A percentile compares a stretch with the other conserved stretches of the same genome.
These are phyloP conservation scores for Lasius platythorax DNA, from an alignment of 2,888 invertebrate genomes.

Conservation along the genomic window DNA sequence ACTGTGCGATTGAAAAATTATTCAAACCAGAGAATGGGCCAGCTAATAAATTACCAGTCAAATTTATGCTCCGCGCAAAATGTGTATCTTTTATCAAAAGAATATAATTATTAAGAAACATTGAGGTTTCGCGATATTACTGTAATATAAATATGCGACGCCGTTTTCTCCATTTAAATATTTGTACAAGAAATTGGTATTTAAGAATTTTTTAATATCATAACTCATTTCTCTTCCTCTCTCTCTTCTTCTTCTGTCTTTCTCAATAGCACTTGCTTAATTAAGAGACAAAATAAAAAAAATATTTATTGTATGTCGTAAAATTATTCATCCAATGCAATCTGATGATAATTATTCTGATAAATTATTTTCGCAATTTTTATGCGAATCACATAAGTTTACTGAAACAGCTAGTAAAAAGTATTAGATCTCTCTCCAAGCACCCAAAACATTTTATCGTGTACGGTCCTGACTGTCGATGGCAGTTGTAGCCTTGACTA, in stretches of 20 bases:
- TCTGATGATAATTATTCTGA: neutral
- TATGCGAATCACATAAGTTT: neutral
- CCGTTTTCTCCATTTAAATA: neutral
- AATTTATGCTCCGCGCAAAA: neutral
- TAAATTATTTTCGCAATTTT: neutral
- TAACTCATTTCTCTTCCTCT: neutral
- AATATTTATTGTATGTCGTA: neutral
- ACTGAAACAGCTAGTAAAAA: neutral
- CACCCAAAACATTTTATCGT: neutral
- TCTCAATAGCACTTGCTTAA: neutral
- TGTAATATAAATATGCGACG: neutral
- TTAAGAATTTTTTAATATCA: neutral
- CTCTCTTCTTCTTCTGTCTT: neutral
- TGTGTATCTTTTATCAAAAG: neutral
- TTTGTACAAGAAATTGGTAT: neutral
- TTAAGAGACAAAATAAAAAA: neutral
- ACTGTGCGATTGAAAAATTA: neutral
- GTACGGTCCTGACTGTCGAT: slow-evolving; percentile 62
- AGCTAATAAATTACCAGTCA: neutral
- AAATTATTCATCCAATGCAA: neutral
- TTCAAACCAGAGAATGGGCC: neutral
- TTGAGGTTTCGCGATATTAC: neutral
- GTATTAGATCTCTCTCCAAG: neutral
- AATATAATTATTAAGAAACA: slow-evolving; percentile 1
- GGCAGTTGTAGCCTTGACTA: slow-evolving; percentile 74